phyloP scores from a whole-genome alignment of 2,113 vertebrate genomes.

The Phalacrocorax pelagicus region DNA sequence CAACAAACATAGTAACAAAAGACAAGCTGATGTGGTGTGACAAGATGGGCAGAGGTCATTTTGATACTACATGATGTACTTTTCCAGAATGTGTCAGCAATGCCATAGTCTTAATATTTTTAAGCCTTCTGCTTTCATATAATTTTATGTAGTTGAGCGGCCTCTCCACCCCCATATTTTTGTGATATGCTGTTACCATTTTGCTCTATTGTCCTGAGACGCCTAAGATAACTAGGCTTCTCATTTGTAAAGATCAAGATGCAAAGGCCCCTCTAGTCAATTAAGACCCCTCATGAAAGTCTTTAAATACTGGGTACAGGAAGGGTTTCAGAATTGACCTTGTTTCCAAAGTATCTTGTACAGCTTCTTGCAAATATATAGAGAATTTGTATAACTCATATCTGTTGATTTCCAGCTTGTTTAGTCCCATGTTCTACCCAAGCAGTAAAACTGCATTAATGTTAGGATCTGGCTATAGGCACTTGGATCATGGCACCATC shows the following conservation, averaged over 20 bases:
- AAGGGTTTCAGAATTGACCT: neutral
- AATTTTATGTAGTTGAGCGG: neutral
- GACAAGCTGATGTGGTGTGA: conserved; percentile 16
- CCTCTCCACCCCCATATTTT: neutral
- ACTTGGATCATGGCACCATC: neutral
- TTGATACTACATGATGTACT: neutral
- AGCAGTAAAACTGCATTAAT: neutral
- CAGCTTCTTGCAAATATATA: neutral
- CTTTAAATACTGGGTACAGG: neutral
- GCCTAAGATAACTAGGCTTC: neutral
- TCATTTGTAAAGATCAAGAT: neutral
- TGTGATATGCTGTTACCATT: neutral
- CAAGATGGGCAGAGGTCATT: neutral
- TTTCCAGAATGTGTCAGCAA: neutral
- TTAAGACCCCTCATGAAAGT: neutral
- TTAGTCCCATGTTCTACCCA: neutral
- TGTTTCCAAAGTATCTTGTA: neutral
- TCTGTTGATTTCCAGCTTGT: neutral
- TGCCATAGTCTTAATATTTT: neutral
- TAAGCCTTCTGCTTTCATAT: neutral
- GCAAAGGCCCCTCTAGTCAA: neutral
- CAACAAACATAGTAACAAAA: conserved; percentile 11
- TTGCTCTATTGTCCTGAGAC: rapidly evolving
- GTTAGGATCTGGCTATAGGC: neutral
- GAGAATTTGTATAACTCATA: neutral